These are phyloP conservation scores for Limnephilus marmoratus DNA, from an alignment of 2,888 invertebrate species.

Conservation along the genomic window DNA sequence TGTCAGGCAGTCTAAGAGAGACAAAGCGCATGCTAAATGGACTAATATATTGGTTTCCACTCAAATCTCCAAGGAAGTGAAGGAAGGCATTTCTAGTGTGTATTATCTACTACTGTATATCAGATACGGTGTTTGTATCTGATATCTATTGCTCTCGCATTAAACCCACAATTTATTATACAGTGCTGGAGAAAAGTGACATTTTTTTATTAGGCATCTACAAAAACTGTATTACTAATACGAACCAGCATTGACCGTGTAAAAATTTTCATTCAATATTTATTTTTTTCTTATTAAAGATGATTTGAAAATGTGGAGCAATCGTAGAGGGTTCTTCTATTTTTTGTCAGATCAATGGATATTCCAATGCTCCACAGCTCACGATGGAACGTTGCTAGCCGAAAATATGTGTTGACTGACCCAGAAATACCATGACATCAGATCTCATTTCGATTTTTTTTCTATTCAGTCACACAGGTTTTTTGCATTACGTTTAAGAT, in stretches of 20 bases:
- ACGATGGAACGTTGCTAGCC: not conserved
- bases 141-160: not conserved
- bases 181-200: not conserved
- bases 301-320: not conserved
- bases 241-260: too few species aligned
- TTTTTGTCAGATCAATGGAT: not conserved
- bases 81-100: too few species aligned
- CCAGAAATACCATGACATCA: not conserved
- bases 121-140: too few species aligned
- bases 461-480: not conserved
- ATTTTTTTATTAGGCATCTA: not conserved
- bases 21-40: too few species aligned
- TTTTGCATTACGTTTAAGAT: too few species aligned
- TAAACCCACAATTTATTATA: not conserved
- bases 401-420: not conserved
- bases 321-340: not conserved
- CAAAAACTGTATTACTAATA: too few species aligned
- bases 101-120: too few species aligned
- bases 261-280: too few species aligned
- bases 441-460: not conserved
- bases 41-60: too few species aligned
- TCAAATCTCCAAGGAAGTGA: too few species aligned
- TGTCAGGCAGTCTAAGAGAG: too few species aligned
- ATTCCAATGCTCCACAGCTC: not conserved
- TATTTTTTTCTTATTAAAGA: not conserved